Percentiles rank a stretch among this genome's conserved stretches.
Conservation (phyloP, 2,113 vertebrate genomes). For the Hucho hucho region DNA sequence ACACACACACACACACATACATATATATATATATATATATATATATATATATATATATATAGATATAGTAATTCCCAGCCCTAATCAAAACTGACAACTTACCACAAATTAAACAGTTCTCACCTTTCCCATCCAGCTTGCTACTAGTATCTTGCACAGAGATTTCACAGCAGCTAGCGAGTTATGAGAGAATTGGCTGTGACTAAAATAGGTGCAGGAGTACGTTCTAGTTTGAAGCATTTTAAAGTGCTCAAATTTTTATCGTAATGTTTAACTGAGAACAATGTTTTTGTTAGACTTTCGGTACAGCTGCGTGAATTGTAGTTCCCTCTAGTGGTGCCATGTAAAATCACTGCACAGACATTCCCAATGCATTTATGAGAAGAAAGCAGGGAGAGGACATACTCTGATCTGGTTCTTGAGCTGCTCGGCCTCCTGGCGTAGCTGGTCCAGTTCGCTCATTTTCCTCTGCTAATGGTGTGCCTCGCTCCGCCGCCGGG, state of each 20-base stretch:
- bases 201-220: background rate
- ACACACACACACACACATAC: too few species aligned
- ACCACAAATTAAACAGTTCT: too few species aligned
- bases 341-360: background rate
- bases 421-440: constrained; percentile 99
- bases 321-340: background rate
- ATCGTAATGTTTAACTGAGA: background rate
- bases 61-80: too few species aligned
- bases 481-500: constrained; percentile 79
- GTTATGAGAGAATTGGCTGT: background rate
- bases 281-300: background rate
- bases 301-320: background rate
- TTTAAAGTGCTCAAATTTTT: too few species aligned
- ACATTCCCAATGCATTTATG: too few species aligned
- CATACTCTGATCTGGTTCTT: constrained; percentile 99
- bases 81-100: too few species aligned
- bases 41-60: too few species aligned
- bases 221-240: background rate
- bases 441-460: constrained; percentile 98
- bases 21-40: too few species aligned
- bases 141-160: background rate
- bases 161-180: background rate
- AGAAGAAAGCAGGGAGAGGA: constrained; percentile 33
- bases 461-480: constrained; percentile 90
- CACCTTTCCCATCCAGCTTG: background rate